Base-by-base conservation (phyloP, 2,888 invertebrate genomes). In the Oligia fasciuncula region DNA sequence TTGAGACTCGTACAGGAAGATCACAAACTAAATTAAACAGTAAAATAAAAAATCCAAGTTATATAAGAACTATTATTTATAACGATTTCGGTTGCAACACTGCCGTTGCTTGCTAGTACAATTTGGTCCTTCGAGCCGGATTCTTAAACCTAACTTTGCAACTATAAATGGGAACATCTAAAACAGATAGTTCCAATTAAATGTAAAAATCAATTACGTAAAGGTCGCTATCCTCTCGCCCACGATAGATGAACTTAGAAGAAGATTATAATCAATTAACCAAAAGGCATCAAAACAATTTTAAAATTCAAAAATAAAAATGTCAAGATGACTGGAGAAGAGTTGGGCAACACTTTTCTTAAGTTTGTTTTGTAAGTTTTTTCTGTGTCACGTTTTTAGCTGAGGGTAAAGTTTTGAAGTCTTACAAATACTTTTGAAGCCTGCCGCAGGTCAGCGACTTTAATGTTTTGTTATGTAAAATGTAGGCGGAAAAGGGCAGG, bases 351-450 rank as follows among this genome's bases (percentile, higher is more conserved):
- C 49, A 66, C 35, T 63, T 75, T 75, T 54, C 71, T 19, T 4
- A 76, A 66, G 46, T 84, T 68, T 54, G 4, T 68, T 66, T 74
- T 17, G 19, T 35, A 82, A 74, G 8, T 81, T 68, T 23, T 68
- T 62, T 57, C 51, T 60, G 13, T 54, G 40, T 80, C 75, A 73
- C 69, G 81, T 85, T 85, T 84, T 80, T 65, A 79, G 49, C 63
- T n/a, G 23, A 69, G 46, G 66, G 65, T 60, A 43, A 73, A 84
- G 75, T 73, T 85, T 29, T n/a, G 84, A 85, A 85, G 63, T 54
- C 88, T 62, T 85, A 85, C 17, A 67, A 85, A 80, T 65, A 60
- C 60, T 71, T 76, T 76, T 1, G 14, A 84, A 65, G 54, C 60
- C 23, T 63, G 4, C 17, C 49, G 4, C 63, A 67, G 75, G 81